Conservation (phyloP, 1,140 invertebrate species). For the Tetraneura akinire region DNA sequence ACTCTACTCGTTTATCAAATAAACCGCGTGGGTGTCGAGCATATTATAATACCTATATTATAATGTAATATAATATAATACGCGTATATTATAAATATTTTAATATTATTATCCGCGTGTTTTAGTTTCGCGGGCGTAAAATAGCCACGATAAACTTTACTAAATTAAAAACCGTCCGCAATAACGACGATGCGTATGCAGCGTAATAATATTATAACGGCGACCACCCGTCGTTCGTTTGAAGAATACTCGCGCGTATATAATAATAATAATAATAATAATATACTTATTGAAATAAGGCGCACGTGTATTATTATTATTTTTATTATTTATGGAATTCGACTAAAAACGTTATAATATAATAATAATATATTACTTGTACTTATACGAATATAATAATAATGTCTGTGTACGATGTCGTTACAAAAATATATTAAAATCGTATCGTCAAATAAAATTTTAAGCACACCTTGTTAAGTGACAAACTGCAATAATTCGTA, state of each 20-base stretch:
- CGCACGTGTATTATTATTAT: not conserved
- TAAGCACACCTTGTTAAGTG: no score
- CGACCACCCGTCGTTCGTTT: not conserved
- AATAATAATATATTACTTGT: not conserved
- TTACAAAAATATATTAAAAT: no score
- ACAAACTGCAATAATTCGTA: no score
- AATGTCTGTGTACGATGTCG: no score
- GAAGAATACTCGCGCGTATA: no score
- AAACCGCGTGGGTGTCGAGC: conserved; percentile 12
- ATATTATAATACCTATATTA: not conserved
- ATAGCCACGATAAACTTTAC: conserved; percentile 11
- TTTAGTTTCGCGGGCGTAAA: conserved; percentile 4
- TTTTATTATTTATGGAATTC: no score
- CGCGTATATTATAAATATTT: no score
- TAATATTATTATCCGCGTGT: not conserved
- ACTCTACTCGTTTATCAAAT: conserved; percentile 8
- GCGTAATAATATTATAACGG: conserved; percentile 12
- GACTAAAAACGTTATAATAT: not conserved
- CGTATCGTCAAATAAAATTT: no score
- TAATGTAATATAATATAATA: no score
- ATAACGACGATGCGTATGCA: not conserved
- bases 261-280: no score
- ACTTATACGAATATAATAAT: not conserved
- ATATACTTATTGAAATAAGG: conserved; percentile 25
- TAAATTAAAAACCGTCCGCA: conserved; percentile 31